These are phyloP conservation scores for Dicrostonyx torquatus DNA, from an alignment of 2,797 vertebrate genomes.

Conservation along the genomic window DNA sequence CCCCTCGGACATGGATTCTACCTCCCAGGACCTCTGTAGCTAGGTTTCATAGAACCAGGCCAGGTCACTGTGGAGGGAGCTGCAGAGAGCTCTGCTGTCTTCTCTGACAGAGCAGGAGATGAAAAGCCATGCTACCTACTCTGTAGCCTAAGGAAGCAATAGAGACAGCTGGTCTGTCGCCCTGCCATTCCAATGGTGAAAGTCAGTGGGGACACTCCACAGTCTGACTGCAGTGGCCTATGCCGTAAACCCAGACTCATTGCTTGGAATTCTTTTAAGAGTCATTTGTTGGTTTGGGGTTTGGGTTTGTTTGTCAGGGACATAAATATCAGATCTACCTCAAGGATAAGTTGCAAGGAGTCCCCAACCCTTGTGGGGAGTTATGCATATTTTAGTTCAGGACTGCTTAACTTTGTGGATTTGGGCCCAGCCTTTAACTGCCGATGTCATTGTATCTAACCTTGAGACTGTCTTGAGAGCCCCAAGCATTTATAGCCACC, in stretches of 20 bases:
- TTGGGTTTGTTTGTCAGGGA: too few relatives aligned
- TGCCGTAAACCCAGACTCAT: not conserved
- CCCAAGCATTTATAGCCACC: not conserved
- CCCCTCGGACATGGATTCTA: not conserved
- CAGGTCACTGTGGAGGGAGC: not conserved
- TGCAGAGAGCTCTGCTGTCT: not conserved
- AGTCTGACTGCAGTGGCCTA: not conserved
- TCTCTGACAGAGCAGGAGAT: not conserved
- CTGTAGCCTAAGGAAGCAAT: too few relatives aligned
- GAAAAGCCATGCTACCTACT: not conserved
- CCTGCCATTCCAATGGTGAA: not conserved
- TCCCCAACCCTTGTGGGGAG: not conserved
- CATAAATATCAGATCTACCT: not conserved
- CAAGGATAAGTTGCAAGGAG: not conserved
- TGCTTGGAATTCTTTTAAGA: not conserved
- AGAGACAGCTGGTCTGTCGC: not conserved
- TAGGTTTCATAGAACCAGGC: rapidly evolving
- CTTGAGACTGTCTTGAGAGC: not conserved
- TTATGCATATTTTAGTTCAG: not conserved
- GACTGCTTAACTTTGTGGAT: not conserved
- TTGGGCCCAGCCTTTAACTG: not conserved
- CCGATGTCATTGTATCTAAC: not conserved
- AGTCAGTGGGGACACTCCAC: too few relatives aligned
- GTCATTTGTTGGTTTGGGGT: not conserved
- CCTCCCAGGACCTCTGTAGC: not conserved